A percentile compares a stretch with the other conserved stretches of the same genome.
Evolutionary conservation across 2,113 vertebrate genomes (phyloP).

Genomic region (Oxyura jamaicensis): DNA sequence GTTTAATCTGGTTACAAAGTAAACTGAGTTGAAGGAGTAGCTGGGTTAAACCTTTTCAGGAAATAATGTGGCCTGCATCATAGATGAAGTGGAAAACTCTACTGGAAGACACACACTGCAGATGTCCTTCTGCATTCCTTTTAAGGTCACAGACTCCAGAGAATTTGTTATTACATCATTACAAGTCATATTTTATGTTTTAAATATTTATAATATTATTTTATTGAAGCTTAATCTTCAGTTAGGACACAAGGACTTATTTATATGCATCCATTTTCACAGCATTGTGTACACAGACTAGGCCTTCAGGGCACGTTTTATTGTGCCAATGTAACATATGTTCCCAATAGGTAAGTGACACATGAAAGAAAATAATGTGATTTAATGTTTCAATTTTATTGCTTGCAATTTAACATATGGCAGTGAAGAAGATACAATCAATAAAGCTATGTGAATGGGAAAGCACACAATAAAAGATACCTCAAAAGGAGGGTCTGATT

Average conservation of each 20-base stretch:
- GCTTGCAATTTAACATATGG: constrained; percentile 71
- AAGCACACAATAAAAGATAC: constrained; percentile 55
- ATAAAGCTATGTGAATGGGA: constrained; percentile 65
- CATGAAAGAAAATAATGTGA: constrained; percentile 76
- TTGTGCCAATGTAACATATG: constrained; percentile 71
- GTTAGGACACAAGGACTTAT: constrained; percentile 54
- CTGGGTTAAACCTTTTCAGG: background rate
- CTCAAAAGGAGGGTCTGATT: constrained; percentile 44
- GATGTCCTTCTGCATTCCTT: background rate
- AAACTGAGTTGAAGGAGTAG: background rate
- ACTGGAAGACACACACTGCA: background rate
- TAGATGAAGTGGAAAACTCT: background rate
- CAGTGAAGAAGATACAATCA: constrained; percentile 72
- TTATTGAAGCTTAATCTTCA: constrained; percentile 66
- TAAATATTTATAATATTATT: constrained; percentile 67
- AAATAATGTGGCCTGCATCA: background rate
- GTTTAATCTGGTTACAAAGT: background rate
- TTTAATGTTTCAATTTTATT: constrained; percentile 78
- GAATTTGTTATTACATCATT: constrained; percentile 48
- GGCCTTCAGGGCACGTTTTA: constrained; percentile 60
- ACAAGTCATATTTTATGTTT: constrained; percentile 53
- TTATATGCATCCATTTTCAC: constrained; percentile 63
- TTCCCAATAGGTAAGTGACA: constrained; percentile 77
- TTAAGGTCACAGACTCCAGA: background rate
- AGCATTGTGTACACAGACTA: background rate